These are phyloP conservation scores for Sphinx pinastri DNA, from an alignment of 2,888 invertebrate genomes.

Conservation along the genomic window DNA sequence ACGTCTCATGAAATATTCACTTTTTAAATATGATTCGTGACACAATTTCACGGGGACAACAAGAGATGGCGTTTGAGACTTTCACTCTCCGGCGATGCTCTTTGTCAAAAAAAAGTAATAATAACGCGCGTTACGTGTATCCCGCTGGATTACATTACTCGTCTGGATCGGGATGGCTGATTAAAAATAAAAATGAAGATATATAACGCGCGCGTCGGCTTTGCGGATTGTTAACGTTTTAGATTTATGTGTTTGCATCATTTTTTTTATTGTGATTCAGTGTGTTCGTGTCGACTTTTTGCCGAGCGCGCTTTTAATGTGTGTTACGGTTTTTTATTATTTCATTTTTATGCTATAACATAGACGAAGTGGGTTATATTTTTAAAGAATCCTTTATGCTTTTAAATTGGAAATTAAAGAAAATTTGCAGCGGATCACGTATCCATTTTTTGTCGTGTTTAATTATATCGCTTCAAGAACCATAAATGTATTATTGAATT, in stretches of 20 bases:
- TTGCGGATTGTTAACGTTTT: conserved; percentile 24
- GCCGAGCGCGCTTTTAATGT: conserved; percentile 11
- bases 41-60: conserved; percentile 44
- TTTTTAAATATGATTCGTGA: conserved; percentile 53
- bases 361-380: not conserved
- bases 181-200: conserved; percentile 28
- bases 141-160: conserved; percentile 28
- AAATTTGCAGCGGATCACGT: not conserved
- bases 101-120: conserved; percentile 44
- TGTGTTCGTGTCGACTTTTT: not conserved
- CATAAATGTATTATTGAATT: too few relatives aligned
- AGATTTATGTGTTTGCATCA: conserved; percentile 24
- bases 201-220: conserved; percentile 14
- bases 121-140: conserved; percentile 36
- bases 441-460: too few relatives aligned
- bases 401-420: not conserved
- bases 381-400: not conserved
- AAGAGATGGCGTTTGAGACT: conserved; percentile 36
- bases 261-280: conserved; percentile 24
- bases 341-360: not conserved
- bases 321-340: not conserved
- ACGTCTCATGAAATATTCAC: conserved; percentile 57
- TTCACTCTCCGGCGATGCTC: conserved; percentile 36
- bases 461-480: too few relatives aligned
- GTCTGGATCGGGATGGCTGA: conserved; percentile 28